Conservation (phyloP, 2,797 vertebrate genomes). For the Lagodon rhomboides region DNA sequence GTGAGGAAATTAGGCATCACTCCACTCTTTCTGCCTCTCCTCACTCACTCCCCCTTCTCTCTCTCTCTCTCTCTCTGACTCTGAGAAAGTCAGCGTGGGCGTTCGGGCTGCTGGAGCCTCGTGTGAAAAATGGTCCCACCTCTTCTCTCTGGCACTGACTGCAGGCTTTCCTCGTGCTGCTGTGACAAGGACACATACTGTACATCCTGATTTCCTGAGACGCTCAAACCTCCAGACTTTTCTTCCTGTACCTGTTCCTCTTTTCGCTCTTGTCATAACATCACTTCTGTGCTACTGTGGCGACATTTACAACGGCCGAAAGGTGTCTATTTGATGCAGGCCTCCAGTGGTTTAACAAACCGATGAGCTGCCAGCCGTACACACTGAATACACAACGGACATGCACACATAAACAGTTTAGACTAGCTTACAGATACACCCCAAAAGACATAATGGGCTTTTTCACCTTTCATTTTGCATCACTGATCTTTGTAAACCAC, state of each 20-base stretch:
- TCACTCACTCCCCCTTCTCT: neutral
- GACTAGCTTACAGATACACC: conserved; percentile 11
- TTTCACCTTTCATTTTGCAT: conserved; percentile 39
- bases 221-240: conserved; percentile 10
- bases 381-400: neutral
- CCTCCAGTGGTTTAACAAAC: conserved; percentile 2
- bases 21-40: conserved; percentile 27
- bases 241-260: conserved; percentile 22
- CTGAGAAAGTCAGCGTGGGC: conserved; percentile 78
- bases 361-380: neutral
- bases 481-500: conserved; percentile 40
- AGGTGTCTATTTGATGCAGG: neutral
- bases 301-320: conserved; percentile 1
- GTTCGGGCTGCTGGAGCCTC: conserved; percentile 65
- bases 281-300: neutral
- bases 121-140: conserved; percentile 67
- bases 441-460: conserved; percentile 42
- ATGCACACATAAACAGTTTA: conserved; percentile 24
- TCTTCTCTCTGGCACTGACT: conserved; percentile 50
- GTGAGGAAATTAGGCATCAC: conserved; percentile 57
- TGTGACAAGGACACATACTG: conserved; percentile 31
- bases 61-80: neutral
- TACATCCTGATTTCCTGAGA: conserved; percentile 40
- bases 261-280: conserved; percentile 10
- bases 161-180: conserved; percentile 51